Evolutionary conservation across 2,888 invertebrate species (phyloP).

Genomic region (Aromia moschata): DNA sequence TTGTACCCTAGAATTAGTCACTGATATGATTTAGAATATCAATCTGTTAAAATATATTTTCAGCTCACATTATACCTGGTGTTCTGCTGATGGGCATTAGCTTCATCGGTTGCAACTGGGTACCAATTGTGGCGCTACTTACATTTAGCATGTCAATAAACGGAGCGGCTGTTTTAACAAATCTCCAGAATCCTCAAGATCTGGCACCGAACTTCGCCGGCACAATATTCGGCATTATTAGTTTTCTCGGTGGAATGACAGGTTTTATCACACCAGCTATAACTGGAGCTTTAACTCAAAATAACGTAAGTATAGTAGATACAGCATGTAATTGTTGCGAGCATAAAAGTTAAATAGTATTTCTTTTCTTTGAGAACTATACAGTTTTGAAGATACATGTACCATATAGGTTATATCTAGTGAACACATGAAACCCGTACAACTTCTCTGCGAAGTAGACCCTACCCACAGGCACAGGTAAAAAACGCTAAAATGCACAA

Average conservation of each 20-base stretch:
- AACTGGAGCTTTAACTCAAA: slow-evolving; percentile 40
- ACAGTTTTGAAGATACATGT: no score
- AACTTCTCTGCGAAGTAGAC: no score
- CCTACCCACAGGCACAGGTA: no score
- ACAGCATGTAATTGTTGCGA: no score
- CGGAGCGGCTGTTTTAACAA: slow-evolving; percentile 49
- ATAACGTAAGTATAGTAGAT: slow-evolving; percentile 41
- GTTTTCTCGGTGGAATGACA: slow-evolving; percentile 49
- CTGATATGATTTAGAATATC: no score
- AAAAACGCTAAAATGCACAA: no score
- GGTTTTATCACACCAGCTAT: slow-evolving; percentile 49
- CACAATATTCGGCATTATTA: slow-evolving; percentile 50
- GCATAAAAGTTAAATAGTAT: no score
- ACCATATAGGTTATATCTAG: no score
- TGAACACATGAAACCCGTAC: no score
- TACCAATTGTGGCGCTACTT: slow-evolving; percentile 44
- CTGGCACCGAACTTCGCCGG: slow-evolving; percentile 53
- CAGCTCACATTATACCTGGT: slow-evolving; percentile 68
- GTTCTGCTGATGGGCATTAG: slow-evolving; percentile 57
- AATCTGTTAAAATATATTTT: no score
- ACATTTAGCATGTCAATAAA: slow-evolving; percentile 48
- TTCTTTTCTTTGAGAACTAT: no score
- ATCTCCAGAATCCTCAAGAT: slow-evolving; percentile 52
- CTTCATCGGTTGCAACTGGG: slow-evolving; percentile 40
- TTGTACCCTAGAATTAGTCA: no score